Evolutionary conservation across 37 sponge, comb jelly and placozoan genomes (phyloP).

Genomic region (Axinella damicornis): DNA sequence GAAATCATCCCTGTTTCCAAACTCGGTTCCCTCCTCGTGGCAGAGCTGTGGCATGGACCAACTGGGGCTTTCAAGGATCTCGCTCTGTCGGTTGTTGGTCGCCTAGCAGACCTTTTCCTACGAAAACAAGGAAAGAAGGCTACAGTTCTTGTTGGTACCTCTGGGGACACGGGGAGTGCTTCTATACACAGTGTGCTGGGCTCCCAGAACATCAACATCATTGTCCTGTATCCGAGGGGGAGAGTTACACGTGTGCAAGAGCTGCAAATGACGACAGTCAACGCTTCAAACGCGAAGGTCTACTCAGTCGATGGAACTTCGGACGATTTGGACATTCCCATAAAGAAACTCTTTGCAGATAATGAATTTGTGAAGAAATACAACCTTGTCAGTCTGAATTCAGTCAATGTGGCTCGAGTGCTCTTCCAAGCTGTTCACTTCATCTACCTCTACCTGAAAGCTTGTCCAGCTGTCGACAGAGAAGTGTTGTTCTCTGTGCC

Average conservation of each 20-base stretch:
- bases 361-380: constrained; percentile 34
- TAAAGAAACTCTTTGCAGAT: constrained; percentile 53
- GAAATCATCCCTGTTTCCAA: constrained; percentile 27
- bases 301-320: constrained; percentile 43
- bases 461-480: constrained; percentile 32
- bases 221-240: constrained; percentile 65
- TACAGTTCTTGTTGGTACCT: constrained; percentile 53
- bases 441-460: constrained; percentile 63
- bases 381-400: constrained; percentile 61
- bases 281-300: constrained; percentile 51
- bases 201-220: constrained; percentile 13
- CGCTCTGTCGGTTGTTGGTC: constrained; percentile 30
- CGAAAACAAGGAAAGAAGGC: constrained; percentile 30
- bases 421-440: constrained; percentile 67
- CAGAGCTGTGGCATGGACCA: constrained; percentile 80
- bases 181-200: constrained; percentile 66
- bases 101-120: constrained; percentile 54
- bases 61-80: constrained; percentile 85
- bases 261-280: constrained; percentile 77
- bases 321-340: constrained; percentile 57
- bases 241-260: constrained; percentile 62
- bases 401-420: constrained; percentile 68
- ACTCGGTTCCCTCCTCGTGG: constrained; percentile 34
- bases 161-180: constrained; percentile 83
- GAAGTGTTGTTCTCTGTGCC: constrained; percentile 67